Percentiles rank a stretch among this genome's conserved stretches.
These are phyloP conservation scores for Bhutanitis thaidina DNA, from an alignment of 2,888 invertebrate species.

Conservation along the genomic window DNA sequence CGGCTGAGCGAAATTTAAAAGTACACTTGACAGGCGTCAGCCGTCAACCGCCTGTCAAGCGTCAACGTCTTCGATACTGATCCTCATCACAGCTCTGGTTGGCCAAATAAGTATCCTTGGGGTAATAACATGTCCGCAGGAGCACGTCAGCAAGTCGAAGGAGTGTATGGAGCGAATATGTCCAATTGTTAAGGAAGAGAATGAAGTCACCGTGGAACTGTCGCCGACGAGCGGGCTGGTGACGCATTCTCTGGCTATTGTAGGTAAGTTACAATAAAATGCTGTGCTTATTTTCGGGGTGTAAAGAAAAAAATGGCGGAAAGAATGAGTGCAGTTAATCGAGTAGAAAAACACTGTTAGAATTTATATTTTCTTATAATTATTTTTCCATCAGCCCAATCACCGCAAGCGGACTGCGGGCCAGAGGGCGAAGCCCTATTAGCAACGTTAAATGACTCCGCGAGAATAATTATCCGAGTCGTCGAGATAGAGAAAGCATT, in stretches of 20 bases:
- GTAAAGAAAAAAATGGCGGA: no score
- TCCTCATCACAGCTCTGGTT: no score
- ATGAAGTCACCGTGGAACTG: conserved; percentile 44
- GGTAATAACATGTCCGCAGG: conserved; percentile 33
- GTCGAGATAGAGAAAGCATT: conserved; percentile 73
- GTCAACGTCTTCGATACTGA: no score
- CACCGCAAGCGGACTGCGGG: conserved; percentile 10
- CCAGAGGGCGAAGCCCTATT: conserved; percentile 40
- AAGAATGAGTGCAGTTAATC: no score
- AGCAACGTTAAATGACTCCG: conserved; percentile 39
- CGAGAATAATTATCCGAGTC: conserved; percentile 47
- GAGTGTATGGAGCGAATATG: conserved; percentile 56
- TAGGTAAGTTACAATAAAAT: conserved; percentile 33
- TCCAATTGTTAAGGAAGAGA: conserved; percentile 49
- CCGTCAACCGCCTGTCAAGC: no score
- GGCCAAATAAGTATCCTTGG: no score
- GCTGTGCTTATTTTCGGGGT: no score
- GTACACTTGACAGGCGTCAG: no score
- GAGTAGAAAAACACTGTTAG: no score
- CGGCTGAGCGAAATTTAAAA: no score
- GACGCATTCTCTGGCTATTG: conserved; percentile 38
- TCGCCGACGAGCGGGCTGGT: conserved; percentile 68
- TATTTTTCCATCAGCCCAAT: conserved; percentile 2
- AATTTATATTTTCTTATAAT: no score
- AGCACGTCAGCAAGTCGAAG: conserved; percentile 51